Evolutionary conservation across 2,888 invertebrate species (phyloP).

Genomic region (Drosophila atripex): DNA sequence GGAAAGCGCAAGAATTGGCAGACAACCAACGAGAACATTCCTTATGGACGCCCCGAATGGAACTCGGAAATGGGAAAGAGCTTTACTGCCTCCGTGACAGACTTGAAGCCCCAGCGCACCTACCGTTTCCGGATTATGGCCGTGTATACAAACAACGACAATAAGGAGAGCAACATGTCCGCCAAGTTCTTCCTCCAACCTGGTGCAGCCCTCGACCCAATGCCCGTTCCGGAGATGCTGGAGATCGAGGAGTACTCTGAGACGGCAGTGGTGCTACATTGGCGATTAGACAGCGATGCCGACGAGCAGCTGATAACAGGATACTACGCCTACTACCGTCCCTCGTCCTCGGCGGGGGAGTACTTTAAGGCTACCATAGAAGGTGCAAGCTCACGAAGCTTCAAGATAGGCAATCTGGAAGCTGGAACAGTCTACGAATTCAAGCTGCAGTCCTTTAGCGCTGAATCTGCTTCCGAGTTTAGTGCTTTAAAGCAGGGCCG

Average conservation of each 20-base stretch:
- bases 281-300: slow-evolving; percentile 85
- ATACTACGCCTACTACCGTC: slow-evolving; percentile 95
- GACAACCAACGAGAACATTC: slow-evolving; percentile 92
- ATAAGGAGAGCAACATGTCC: slow-evolving; percentile 89
- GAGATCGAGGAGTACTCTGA: slow-evolving; percentile 89
- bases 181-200: slow-evolving; percentile 85
- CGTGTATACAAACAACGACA: slow-evolving; percentile 97
- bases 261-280: slow-evolving; percentile 89
- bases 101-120: slow-evolving; percentile 78
- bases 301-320: slow-evolving; percentile 87
- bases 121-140: slow-evolving; percentile 94
- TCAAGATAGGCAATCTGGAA: slow-evolving; percentile 89
- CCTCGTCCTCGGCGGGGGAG: slow-evolving; percentile 92
- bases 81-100: slow-evolving; percentile 82
- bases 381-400: slow-evolving; percentile 88
- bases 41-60: slow-evolving; percentile 83
- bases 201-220: slow-evolving; percentile 74
- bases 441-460: slow-evolving; percentile 95
- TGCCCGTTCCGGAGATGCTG: slow-evolving; percentile 88
- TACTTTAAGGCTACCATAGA: slow-evolving; percentile 93
- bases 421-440: slow-evolving; percentile 95
- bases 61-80: slow-evolving; percentile 67
- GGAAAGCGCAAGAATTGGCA: slow-evolving; percentile 87
- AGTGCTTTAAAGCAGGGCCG: slow-evolving; percentile 89
- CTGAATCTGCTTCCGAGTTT: slow-evolving; percentile 93